phyloP scores from a whole-genome alignment of 1,140 invertebrate genomes.

The Mya arenaria region DNA sequence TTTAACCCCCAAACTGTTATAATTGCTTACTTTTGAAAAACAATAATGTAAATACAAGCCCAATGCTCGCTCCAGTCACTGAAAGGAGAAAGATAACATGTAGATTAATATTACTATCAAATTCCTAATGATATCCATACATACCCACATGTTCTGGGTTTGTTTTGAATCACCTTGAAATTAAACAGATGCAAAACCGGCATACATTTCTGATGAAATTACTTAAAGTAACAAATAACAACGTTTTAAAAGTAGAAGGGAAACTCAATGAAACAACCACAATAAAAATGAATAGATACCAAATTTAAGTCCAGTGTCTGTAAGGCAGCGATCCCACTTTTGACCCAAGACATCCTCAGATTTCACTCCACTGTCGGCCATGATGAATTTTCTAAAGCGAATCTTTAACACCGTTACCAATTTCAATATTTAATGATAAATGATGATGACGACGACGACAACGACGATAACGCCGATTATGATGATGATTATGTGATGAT shows the following conservation, averaged over 20 bases:
- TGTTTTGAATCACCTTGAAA: background rate
- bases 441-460: too few relatives aligned
- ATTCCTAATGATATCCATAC: background rate
- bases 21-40: conserved; percentile 82
- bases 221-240: background rate
- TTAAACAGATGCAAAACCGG: background rate
- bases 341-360: conserved; percentile 82
- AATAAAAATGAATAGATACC: conserved; percentile 67
- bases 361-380: conserved; percentile 69
- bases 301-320: conserved; percentile 82
- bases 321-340: conserved; percentile 83
- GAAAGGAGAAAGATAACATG: conserved; percentile 64
- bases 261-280: background rate
- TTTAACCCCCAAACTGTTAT: too few relatives aligned
- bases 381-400: too few relatives aligned
- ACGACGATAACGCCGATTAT: too few relatives aligned
- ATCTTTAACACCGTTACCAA: too few relatives aligned
- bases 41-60: conserved; percentile 81
- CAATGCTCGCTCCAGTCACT: conserved; percentile 82
- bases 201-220: background rate
- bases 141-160: too few relatives aligned
- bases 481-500: too few relatives aligned
- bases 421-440: too few relatives aligned
- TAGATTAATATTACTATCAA: conserved; percentile 8
- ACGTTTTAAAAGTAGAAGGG: background rate